Evolutionary conservation across 2,888 invertebrate species (phyloP).

Genomic region (Andrena bicolor): DNA sequence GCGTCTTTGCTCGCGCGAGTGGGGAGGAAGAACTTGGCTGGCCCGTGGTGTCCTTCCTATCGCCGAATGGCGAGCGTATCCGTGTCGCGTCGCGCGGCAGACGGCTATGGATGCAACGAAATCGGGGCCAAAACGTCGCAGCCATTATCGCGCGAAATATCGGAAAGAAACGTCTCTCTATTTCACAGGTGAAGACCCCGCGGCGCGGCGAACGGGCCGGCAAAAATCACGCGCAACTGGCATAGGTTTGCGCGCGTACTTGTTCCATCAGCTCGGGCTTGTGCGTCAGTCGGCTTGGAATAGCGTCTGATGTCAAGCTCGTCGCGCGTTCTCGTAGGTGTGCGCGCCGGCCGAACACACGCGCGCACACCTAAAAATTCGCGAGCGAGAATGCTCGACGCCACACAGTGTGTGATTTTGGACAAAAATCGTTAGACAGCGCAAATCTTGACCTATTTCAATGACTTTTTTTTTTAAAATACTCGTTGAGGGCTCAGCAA

Average conservation of each 20-base stretch:
- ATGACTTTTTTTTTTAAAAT: no score
- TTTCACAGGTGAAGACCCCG: background rate
- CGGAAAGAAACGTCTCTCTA: no score
- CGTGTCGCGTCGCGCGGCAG: background rate
- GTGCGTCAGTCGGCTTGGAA: slow-evolving; percentile 84
- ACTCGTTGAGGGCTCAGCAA: no score
- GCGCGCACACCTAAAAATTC: background rate
- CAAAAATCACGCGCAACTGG: slow-evolving; percentile 39
- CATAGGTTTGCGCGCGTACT: slow-evolving; percentile 54
- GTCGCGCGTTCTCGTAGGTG: slow-evolving; percentile 21
- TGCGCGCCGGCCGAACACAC: slow-evolving; percentile 6
- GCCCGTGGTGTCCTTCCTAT: background rate
- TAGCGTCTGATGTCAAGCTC: slow-evolving; percentile 83
- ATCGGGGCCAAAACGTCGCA: background rate
- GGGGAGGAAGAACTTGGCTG: slow-evolving; percentile 9
- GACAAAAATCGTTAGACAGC: no score
- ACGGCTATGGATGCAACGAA: no score
- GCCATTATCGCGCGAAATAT: no score
- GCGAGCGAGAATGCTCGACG: slow-evolving; percentile 3
- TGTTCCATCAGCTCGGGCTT: slow-evolving; percentile 53
- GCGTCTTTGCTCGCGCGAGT: background rate
- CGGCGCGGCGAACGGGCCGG: slow-evolving; percentile 1
- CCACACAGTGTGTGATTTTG: no score
- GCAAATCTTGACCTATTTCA: no score
- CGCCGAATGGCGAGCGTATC: background rate